Evolutionary conservation across 2,113 vertebrate species (phyloP).

Genomic region (Marcusenius ussheri): DNA sequence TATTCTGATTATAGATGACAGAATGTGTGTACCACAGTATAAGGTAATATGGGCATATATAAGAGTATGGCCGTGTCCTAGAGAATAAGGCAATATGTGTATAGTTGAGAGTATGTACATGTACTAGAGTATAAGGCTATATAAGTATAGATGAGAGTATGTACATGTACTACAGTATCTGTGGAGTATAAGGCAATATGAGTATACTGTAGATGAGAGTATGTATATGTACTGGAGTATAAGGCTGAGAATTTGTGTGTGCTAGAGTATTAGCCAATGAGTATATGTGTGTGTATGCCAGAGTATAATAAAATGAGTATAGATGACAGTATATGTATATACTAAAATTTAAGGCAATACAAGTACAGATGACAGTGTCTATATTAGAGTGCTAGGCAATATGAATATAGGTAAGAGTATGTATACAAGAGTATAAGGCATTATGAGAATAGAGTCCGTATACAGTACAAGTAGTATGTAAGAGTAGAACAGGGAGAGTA

Average conservation of each 20-base stretch:
- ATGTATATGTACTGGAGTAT: not conserved
- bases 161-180: not conserved
- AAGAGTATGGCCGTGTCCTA: not conserved
- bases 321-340: not conserved
- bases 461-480: not conserved
- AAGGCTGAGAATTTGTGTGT: not conserved
- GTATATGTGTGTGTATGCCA: constrained; percentile 8
- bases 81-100: not conserved
- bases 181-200: not conserved
- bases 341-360: not conserved
- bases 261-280: not conserved
- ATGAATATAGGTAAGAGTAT: not conserved
- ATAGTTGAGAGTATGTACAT: not conserved
- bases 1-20: not conserved
- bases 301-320: not conserved
- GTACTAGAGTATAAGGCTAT: not conserved
- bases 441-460: not conserved
- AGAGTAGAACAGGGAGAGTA: not conserved
- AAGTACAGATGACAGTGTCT: not conserved
- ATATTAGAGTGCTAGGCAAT: not conserved
- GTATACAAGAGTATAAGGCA: not conserved
- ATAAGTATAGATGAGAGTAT: not conserved
- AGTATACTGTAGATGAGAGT: not conserved
- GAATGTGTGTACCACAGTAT: not conserved
- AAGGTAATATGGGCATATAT: not conserved